phyloP scores from a whole-genome alignment of 2,888 invertebrate genomes.

The Sepioteuthis lessoniana region DNA sequence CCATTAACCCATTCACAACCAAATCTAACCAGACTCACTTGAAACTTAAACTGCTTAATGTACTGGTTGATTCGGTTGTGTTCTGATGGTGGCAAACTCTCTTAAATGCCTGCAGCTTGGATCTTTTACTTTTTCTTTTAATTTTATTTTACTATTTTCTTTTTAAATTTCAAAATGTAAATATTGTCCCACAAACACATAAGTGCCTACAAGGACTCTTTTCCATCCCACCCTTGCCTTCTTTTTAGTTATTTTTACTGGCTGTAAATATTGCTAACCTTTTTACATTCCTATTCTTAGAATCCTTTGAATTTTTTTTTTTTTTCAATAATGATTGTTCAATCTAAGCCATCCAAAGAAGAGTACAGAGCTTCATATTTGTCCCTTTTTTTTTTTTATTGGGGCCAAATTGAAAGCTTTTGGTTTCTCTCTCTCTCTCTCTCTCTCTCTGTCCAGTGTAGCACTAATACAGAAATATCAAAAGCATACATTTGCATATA shows the following conservation, averaged over 20 bases:
- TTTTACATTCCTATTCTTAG: neutral
- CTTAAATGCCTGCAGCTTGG: neutral
- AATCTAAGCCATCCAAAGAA: neutral
- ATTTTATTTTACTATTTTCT: neutral
- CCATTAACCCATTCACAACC: neutral
- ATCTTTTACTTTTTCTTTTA: neutral
- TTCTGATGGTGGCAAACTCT: neutral
- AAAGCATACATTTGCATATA: too few species aligned
- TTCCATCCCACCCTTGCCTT: neutral
- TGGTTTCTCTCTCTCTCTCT: too few species aligned
- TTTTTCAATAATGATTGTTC: neutral
- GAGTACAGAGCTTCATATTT: neutral
- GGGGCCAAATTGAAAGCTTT: neutral
- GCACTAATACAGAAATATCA: too few species aligned
- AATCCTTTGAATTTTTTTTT: neutral
- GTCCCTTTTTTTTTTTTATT: neutral
- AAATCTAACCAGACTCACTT: neutral
- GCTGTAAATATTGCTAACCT: conserved; percentile 1
- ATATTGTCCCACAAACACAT: neutral
- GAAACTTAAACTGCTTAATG: neutral
- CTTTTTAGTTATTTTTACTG: neutral
- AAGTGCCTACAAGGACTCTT: neutral
- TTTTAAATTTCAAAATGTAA: neutral
- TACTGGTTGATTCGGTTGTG: neutral
- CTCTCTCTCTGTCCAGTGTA: too few species aligned